Evolutionary conservation across 2,113 vertebrate genomes (phyloP), one percentile per base, ranked within the genome.

Genomic region (Cacatua alba): DNA sequence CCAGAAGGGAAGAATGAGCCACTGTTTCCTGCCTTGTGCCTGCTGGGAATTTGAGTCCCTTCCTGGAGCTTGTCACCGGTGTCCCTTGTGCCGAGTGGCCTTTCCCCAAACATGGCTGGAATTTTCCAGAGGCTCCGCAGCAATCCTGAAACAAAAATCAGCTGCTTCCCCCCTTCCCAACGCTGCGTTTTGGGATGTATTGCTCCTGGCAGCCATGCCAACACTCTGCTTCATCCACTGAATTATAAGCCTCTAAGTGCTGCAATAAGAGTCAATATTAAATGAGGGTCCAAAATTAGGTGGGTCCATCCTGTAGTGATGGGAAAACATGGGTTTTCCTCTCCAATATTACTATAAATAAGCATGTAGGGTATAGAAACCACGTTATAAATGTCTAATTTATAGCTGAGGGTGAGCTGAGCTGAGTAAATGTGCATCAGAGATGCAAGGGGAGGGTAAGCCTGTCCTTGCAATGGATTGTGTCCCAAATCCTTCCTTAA

Each of bases 1-100:
- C 10, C 8, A 19, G 44, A 57, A 74, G 70, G 89, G 76, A 88
- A 92, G 88, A 41, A 21, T 52, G 79, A 86, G 41, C 49, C 5
- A 9, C 31, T 11, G 64, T 37, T 97, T 96, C 94, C 96, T 93
- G 86, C 91, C 76, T 20, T 5, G 0, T 9, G 95, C 92, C 92
- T 92, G 94, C 92, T 86, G 96, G 96, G 96, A 97, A 52, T 77
- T 95, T 15, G 92, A 97, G 96, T 96, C 92, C 53, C 44, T 2
- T 86, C 48, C 49, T 13, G 10, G 52, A 68, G 48, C 70, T 75
- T 5, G 24, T 87, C 88, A 41, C 92, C 13, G 10, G 2, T 39
- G n/a, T 79, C 39, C 48, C 37, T 79, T 2, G 18, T 5, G 31
- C 65, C 52, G 13, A 94, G 62, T 4, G 13, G 57, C 94, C 70